A percentile compares a stretch with the other conserved stretches of the same genome.
These are phyloP conservation scores for Donacobius atricapilla DNA, from an alignment of 2,113 vertebrate species.

Conservation along the genomic window DNA sequence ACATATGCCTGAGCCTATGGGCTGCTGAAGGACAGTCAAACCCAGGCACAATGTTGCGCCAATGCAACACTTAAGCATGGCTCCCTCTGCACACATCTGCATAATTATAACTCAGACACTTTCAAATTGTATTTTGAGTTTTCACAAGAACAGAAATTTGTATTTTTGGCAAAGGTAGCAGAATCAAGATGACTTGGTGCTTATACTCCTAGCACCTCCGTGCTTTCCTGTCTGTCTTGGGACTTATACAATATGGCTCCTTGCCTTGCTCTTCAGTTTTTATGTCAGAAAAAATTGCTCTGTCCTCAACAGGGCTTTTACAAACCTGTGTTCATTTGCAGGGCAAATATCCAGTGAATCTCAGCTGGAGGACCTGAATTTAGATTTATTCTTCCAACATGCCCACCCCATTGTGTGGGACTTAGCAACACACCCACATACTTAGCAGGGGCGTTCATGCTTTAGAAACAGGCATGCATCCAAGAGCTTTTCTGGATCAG, in stretches of 20 bases:
- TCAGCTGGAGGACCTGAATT: neutral
- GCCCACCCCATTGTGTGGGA: neutral
- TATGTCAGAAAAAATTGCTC: neutral
- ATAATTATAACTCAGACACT: neutral
- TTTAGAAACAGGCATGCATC: neutral
- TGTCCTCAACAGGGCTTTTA: neutral
- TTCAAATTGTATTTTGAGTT: neutral
- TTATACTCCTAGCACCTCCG: neutral
- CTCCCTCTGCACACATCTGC: neutral
- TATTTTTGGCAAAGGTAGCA: neutral
- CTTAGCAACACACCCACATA: neutral
- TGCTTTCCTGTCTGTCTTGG: neutral
- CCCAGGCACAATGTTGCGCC: neutral
- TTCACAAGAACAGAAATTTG: neutral
- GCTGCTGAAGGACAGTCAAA: neutral
- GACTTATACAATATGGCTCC: neutral
- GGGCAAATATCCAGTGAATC: neutral
- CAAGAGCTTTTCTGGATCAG: neutral
- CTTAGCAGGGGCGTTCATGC: accelerated
- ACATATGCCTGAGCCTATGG: neutral
- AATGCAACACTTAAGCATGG: neutral
- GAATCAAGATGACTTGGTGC: neutral
- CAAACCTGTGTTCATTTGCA: neutral
- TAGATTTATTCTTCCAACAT: neutral
- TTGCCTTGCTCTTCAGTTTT: neutral